A percentile compares a stretch with the other conserved stretches of the same genome.
phyloP scores from a whole-genome alignment of 2,888 invertebrate genomes.

The Apamea epomidion region DNA sequence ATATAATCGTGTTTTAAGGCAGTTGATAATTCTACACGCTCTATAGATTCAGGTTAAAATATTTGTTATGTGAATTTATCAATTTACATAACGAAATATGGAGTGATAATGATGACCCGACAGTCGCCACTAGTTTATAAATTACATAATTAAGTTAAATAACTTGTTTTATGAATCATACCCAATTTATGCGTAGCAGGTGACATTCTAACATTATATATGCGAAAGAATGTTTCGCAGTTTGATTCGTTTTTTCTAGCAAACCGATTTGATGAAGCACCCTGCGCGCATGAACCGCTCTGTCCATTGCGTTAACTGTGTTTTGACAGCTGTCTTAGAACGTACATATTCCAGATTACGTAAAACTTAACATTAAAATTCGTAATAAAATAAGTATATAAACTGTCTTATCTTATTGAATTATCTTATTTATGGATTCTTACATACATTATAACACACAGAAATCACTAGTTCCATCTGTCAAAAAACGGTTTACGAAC shows the following conservation, averaged over 20 bases:
- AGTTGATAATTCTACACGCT: conserved; percentile 6
- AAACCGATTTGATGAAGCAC: not conserved
- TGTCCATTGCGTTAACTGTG: too few relatives aligned
- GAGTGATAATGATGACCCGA: conserved; percentile 15
- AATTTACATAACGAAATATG: conserved; percentile 47
- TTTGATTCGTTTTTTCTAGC: not conserved
- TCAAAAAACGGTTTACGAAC: too few relatives aligned
- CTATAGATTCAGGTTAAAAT: conserved; percentile 29
- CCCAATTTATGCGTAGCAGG: not conserved
- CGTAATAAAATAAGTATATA: too few relatives aligned
- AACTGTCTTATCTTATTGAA: too few relatives aligned
- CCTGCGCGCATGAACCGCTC: too few relatives aligned
- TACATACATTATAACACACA: too few relatives aligned
- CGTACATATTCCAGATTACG: too few relatives aligned
- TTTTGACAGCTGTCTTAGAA: too few relatives aligned
- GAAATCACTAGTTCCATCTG: too few relatives aligned
- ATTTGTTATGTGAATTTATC: conserved; percentile 39
- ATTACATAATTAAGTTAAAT: conserved; percentile 24
- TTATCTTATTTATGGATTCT: too few relatives aligned
- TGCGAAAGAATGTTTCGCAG: not conserved
- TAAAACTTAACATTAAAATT: too few relatives aligned
- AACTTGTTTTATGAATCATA: conserved; percentile 44
- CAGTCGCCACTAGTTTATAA: not conserved
- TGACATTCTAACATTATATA: not conserved
- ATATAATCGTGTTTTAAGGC: conserved; percentile 24